A percentile compares a stretch with the other conserved stretches of the same genome.
Conservation (phyloP, 1,140 invertebrate genomes). For the Alviniconcha marisindica region DNA sequence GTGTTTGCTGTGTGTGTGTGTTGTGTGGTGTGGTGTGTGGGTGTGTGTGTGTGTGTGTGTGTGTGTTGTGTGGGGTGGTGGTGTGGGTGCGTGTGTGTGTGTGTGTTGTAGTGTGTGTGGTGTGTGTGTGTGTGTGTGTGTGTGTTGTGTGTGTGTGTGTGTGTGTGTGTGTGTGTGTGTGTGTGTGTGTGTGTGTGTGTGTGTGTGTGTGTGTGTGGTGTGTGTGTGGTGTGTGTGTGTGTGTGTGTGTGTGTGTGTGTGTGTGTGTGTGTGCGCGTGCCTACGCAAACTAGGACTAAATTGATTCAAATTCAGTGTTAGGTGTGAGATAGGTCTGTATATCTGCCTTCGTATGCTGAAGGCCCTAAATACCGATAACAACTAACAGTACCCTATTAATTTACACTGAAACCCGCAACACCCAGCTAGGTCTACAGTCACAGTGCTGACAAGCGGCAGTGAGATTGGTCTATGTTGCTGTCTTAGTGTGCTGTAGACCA, state of each 20-base stretch:
- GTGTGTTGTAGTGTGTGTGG: neutral
- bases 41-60: neutral
- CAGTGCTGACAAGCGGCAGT: too few relatives aligned
- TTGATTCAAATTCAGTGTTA: too few relatives aligned
- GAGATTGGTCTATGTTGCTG: too few relatives aligned
- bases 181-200: conserved; percentile 24
- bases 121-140: neutral
- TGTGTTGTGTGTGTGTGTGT: too few relatives aligned
- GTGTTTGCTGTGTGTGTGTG: neutral
- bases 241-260: conserved; percentile 6
- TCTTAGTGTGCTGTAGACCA: too few relatives aligned
- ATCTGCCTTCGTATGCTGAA: neutral
- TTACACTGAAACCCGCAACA: too few relatives aligned
- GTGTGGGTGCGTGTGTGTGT: conserved; percentile 1
- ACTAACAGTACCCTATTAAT: too few relatives aligned
- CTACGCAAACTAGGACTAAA: too few relatives aligned
- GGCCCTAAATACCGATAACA: neutral
- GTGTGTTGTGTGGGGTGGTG: neutral
- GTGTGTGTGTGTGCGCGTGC: neutral
- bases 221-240: too few relatives aligned
- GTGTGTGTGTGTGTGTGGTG: neutral
- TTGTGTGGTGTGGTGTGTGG: neutral
- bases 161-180: neutral
- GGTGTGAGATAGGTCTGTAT: too few relatives aligned
- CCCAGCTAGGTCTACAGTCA: too few relatives aligned